phyloP scores from a whole-genome alignment of 1,140 invertebrate species.

The Zaprionus capensis region DNA sequence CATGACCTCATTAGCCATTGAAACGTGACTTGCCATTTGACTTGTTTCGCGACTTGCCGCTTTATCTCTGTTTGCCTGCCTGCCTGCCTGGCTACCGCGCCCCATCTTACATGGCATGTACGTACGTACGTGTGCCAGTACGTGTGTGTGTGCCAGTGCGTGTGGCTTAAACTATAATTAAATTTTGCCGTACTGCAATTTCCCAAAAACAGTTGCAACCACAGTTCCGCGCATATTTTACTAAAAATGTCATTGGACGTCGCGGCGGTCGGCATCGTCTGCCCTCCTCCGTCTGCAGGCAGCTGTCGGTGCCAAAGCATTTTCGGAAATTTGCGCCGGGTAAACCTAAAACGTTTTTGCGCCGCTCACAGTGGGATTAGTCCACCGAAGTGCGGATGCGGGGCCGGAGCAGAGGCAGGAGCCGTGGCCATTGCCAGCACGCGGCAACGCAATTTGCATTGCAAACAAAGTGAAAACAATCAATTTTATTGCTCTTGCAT shows the following conservation, averaged over 20 bases:
- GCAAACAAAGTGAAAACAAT: constrained; percentile 83
- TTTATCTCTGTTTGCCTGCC: constrained; percentile 42
- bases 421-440: constrained; percentile 19
- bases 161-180: constrained; percentile 77
- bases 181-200: constrained; percentile 72
- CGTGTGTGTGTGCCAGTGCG: constrained; percentile 49
- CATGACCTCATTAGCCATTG: constrained; percentile 83
- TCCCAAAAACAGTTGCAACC: constrained; percentile 53
- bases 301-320: constrained; percentile 60
- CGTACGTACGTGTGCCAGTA: constrained; percentile 4
- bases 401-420: neutral
- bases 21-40: constrained; percentile 83
- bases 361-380: constrained; percentile 57
- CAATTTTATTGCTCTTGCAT: constrained; percentile 83
- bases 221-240: constrained; percentile 73
- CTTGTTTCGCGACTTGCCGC: constrained; percentile 70
- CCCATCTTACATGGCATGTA: constrained; percentile 10
- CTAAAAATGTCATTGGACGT: constrained; percentile 73
- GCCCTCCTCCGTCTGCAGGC: neutral
- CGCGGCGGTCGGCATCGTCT: neutral
- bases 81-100: constrained; percentile 6
- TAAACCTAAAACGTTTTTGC: constrained; percentile 64
- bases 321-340: constrained; percentile 69
- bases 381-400: neutral
- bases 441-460: constrained; percentile 74